Evolutionary conservation across 2,797 vertebrate genomes (phyloP).

Genomic region (Danio tinwini): DNA sequence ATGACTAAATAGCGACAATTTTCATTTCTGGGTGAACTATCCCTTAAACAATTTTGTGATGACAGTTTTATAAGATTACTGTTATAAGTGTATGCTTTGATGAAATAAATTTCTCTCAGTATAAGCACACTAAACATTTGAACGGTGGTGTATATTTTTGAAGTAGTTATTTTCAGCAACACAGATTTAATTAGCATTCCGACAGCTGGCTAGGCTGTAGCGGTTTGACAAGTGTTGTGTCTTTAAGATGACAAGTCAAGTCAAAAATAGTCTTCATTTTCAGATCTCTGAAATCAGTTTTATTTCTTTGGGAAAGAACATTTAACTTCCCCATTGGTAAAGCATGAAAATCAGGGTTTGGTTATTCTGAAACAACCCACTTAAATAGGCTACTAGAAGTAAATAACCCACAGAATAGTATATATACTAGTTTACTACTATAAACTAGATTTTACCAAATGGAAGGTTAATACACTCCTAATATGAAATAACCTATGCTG

Average conservation of each 20-base stretch:
- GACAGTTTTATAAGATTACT: neutral
- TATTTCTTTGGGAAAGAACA: neutral
- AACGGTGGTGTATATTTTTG: neutral
- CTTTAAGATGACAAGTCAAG: neutral
- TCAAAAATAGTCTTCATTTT: neutral
- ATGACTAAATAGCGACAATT: too few species aligned
- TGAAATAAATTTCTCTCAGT: neutral
- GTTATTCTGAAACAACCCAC: neutral
- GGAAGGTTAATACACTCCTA: neutral
- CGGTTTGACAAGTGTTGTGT: neutral
- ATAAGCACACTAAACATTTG: neutral
- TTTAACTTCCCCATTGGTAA: neutral
- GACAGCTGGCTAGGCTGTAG: conserved; percentile 13
- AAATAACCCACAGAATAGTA: too few species aligned
- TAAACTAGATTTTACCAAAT: too few species aligned
- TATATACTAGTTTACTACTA: neutral
- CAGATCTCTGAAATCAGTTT: neutral
- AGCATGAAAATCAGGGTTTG: neutral
- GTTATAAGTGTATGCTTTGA: neutral
- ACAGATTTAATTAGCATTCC: conserved; percentile 5
- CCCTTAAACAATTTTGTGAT: too few species aligned
- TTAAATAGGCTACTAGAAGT: too few species aligned
- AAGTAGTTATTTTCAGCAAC: neutral
- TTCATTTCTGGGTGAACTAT: too few species aligned
- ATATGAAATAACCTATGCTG: neutral